Evolutionary conservation across 2,888 invertebrate genomes (phyloP).

Genomic region (Mamestra brassicae): DNA sequence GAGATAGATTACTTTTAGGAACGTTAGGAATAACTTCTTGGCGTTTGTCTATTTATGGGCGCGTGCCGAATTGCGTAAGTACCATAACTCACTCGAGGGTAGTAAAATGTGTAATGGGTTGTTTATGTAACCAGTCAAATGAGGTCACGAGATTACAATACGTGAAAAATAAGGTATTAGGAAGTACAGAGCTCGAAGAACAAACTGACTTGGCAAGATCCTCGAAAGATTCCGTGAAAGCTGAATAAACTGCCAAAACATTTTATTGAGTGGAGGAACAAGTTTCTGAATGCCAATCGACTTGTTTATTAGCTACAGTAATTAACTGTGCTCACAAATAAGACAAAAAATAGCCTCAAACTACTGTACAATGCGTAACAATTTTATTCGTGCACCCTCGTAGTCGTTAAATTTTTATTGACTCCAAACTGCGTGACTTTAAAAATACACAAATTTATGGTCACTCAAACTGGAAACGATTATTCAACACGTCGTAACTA

Average conservation of each 20-base stretch:
- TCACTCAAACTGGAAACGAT: constrained; percentile 89
- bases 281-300: constrained; percentile 39
- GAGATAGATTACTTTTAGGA: constrained; percentile 88
- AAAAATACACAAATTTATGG: constrained; percentile 91
- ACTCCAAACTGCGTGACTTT: constrained; percentile 89
- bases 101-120: constrained; percentile 71
- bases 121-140: constrained; percentile 71
- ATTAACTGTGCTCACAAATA: constrained; percentile 57
- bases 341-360: constrained; percentile 69
- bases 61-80: constrained; percentile 78
- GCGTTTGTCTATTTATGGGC: constrained; percentile 87
- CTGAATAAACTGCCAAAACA: constrained; percentile 36
- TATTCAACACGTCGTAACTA: constrained; percentile 90
- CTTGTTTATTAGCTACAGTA: constrained; percentile 45
- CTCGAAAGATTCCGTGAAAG: constrained; percentile 27
- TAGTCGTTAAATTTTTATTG: constrained; percentile 90
- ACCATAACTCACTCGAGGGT: constrained; percentile 70
- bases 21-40: constrained; percentile 87
- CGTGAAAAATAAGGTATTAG: constrained; percentile 66
- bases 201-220: constrained; percentile 58
- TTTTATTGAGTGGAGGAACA: constrained; percentile 37
- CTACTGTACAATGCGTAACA: constrained; percentile 80
- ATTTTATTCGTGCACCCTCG: constrained; percentile 87
- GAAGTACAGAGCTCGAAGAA: constrained; percentile 42
- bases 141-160: constrained; percentile 65